Base-by-base conservation (phyloP, 2,888 invertebrate species). In the Digitonthophagus gazella region DNA sequence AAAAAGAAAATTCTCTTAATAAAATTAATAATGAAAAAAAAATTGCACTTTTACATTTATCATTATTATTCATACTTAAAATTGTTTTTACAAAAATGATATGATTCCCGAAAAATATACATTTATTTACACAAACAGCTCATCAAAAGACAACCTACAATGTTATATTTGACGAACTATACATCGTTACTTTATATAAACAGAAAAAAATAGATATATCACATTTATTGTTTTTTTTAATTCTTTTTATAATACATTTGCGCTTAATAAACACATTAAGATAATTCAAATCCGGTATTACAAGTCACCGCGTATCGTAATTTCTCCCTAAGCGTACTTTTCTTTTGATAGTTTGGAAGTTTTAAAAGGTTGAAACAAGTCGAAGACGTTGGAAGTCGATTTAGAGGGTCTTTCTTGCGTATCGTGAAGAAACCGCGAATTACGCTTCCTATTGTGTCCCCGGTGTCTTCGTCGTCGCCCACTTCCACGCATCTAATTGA, bases 401-500 rank as follows among this genome's bases (percentile, higher is more conserved):
- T 95, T 65, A 96, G 89, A 0, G 97, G 96, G 81, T 97, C 97
- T 80, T 95, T 95, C 80, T 96, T 96, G 65, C 97, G 88, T 78
- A 99, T 97, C 8, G 98, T 97, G 81, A 99, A 96, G 84, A 99
- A 99, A 15, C 98, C 99, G 70, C 98, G 89, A 72, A 99, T 93
- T 0, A 99, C 98, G 81, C 97, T 97, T 91, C 92, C 92, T 74
- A 93, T 91, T 4, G 93, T 93, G 75, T 93, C 93, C 0, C 95
- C 95, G 0, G 93, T 95, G 77, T 96, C 96, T 82, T 96, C 95
- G 79, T 99, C 99, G 79, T 99, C 99, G 2, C 97, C 95, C 18
- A 98, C 98, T 86, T 99, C 99, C 0, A 99, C 98, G 83, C 99
- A 99, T 67, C 99, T 91, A 78, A 98, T 97, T 0, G 98, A 97